Evolutionary conservation across 2,888 invertebrate species (phyloP).

Genomic region (Ceraclea dissimilis): DNA sequence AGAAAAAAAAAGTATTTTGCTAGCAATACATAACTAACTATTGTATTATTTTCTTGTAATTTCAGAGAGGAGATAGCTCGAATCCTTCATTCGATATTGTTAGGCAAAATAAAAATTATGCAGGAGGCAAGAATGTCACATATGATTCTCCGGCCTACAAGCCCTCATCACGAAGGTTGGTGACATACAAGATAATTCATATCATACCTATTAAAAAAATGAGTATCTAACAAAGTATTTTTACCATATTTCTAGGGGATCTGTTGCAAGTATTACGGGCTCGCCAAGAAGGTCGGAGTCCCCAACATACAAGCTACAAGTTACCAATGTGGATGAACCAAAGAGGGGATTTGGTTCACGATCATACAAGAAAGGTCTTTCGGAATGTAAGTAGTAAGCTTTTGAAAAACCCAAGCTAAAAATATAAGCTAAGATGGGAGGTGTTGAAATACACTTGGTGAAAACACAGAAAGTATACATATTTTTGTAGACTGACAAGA

Average conservation of each 20-base stretch:
- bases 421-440: no score
- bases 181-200: not conserved
- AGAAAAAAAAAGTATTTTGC: no score
- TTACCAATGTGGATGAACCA: slow-evolving; percentile 34
- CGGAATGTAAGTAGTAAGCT: not conserved
- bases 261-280: slow-evolving; percentile 15
- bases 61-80: not conserved
- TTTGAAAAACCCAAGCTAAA: no score
- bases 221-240: no score
- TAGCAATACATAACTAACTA: no score
- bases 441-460: no score
- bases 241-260: slow-evolving; percentile 11
- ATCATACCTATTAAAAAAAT: no score
- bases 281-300: slow-evolving; percentile 32
- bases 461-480: no score
- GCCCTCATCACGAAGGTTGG: slow-evolving; percentile 19
- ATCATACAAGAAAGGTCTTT: not conserved
- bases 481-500: no score
- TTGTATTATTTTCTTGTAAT: not conserved
- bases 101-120: not conserved
- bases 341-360: slow-evolving; percentile 23
- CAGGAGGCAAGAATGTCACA: not conserved
- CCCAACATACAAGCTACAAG: slow-evolving; percentile 36
- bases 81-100: not conserved
- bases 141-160: slow-evolving; percentile 8